phyloP scores from a whole-genome alignment of 2,113 vertebrate species.

The Noctilio leporinus region DNA sequence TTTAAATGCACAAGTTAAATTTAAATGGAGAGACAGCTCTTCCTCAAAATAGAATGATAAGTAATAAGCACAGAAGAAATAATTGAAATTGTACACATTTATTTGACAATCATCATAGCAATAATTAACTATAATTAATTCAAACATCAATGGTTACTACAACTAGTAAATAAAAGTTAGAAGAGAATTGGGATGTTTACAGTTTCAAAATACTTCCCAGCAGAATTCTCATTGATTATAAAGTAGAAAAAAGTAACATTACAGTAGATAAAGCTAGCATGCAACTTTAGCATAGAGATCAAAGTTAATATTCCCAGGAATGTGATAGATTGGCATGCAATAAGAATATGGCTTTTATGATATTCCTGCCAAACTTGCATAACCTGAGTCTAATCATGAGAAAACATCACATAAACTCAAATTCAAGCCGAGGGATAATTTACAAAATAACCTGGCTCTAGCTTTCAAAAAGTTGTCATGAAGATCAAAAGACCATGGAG shows the following conservation, averaged over 20 bases:
- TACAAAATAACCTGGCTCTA: neutral
- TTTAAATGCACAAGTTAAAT: neutral
- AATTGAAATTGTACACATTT: neutral
- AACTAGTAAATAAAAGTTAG: neutral
- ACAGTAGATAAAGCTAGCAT: neutral
- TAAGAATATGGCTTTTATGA: neutral
- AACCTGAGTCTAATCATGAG: neutral
- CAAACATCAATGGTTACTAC: neutral
- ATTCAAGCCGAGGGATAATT: neutral
- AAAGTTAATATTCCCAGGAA: neutral
- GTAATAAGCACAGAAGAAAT: neutral
- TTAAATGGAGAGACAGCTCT: neutral
- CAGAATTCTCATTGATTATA: neutral
- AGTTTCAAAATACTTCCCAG: neutral
- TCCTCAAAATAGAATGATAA: neutral
- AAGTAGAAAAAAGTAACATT: neutral
- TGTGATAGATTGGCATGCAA: neutral
- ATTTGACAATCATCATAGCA: neutral
- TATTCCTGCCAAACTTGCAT: neutral
- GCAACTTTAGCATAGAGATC: neutral
- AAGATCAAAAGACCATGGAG: neutral
- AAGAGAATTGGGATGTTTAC: neutral
- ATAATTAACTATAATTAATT: slow-evolving; percentile 23
- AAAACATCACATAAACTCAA: neutral
- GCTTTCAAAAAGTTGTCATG: neutral